Base-by-base conservation (phyloP, 2,888 invertebrate species). In the Ligdia adustata region DNA sequence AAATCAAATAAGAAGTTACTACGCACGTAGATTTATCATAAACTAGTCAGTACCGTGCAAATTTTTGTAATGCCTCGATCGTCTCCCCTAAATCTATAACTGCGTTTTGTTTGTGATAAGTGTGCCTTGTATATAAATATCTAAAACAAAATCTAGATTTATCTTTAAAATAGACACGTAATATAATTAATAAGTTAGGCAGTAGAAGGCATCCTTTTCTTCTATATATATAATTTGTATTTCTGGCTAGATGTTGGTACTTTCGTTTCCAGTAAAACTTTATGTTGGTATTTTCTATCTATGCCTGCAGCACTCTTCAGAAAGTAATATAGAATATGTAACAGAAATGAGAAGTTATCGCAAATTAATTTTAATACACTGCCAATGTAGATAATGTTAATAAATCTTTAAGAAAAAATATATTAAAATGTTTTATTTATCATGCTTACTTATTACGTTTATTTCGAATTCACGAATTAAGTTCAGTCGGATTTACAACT, bases 331-430 rank as follows among this genome's bases (percentile, higher is more conserved):
- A 4, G 4, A 26, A 12, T 34, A 41, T 26, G 40, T 41, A 26
- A 46, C 33, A 22, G 33, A 40, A 29, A 24, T 34, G 29, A 37
- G 9, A 28, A 46, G 34, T 46, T 39, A 24, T 39, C 32, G 47
- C 26, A 9, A 35, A 41, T 39, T 27, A 18, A 27, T 37, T 35
- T 26, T 31, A 62, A 50, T 75, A 68, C 87, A 88, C 87, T 88
- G 87, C 87, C 87, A 86, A 74, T 84, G 79, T 88, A 86, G 85
- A 83, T 85, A 85, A 52, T 72, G 72, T 65, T 76, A 66, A 66
- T 66, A 60, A 69, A 65, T 51, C 26, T 60, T 55, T 62, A 62
- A 56, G 58, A 24, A 43, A 62, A 62, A 63, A 58, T 60, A 60
- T 60, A 52, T 52, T 9, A n/a, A 18, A 4, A 3, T 32, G n/a